A percentile compares a stretch with the other conserved stretches of the same genome.
Evolutionary conservation across 1,140 invertebrate species (phyloP).

Genomic region (Nymphalis io): DNA sequence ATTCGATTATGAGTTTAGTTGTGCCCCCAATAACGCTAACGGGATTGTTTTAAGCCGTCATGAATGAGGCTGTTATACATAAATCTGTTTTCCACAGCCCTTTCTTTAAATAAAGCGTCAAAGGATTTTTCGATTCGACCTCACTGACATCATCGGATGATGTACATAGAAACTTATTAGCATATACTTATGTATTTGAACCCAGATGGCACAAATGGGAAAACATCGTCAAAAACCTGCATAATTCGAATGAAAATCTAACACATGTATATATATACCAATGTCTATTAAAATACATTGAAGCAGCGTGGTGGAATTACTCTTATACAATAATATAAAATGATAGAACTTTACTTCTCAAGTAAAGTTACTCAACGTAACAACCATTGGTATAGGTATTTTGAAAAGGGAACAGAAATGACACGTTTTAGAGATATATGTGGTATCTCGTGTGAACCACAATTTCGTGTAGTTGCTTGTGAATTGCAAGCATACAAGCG

Average conservation of each 20-base stretch:
- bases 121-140: not conserved
- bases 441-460: constrained; percentile 4
- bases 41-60: constrained; percentile 55
- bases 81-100: constrained; percentile 28
- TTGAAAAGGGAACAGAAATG: not conserved
- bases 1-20: constrained; percentile 68
- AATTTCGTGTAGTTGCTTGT: constrained; percentile 1
- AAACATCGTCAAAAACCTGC: no score
- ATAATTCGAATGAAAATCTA: no score
- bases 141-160: not conserved
- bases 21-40: constrained; percentile 64
- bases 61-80: constrained; percentile 36
- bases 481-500: constrained; percentile 9
- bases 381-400: not conserved
- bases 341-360: no score
- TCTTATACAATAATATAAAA: no score
- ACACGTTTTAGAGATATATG: constrained; percentile 1
- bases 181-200: not conserved
- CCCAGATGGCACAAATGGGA: no score
- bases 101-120: constrained; percentile 14
- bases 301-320: no score
- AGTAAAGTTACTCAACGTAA: not conserved
- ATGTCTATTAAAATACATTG: not conserved
- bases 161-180: not conserved
- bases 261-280: no score